Evolutionary conservation across 2,888 invertebrate genomes (phyloP), one percentile per base, ranked within the genome.

Genomic region (Luperina nickerlii): DNA sequence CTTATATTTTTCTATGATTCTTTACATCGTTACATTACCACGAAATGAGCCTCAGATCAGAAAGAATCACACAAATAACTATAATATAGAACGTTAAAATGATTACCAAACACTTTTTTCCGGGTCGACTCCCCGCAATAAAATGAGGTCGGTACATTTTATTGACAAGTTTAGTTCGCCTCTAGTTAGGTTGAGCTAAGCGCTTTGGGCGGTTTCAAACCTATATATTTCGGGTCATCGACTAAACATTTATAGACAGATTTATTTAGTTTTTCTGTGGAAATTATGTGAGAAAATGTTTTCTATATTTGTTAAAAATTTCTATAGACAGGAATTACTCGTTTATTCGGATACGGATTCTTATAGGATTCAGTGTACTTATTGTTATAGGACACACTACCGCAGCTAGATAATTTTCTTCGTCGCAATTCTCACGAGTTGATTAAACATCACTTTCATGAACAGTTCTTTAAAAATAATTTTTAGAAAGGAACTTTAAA

Each of bases 101-200:
- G 85, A 88, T 89, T 83, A 85, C 83, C 80, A 84, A 86, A 86
- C 79, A 84, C 86, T 74, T 89, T 88, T 90, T 90, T 90, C 84
- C 88, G 88, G 89, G 87, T 90, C 88, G 86, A 76, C 85, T 87
- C 86, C 81, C 80, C 84, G 83, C 87, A 86, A 89, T 91, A 88
- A 92, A 92, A 91, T 91, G 90, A 89, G 88, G 86, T 81, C 83
- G 82, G 80, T 87, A 88, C 86, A 88, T 88, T 91, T 90, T 91
- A 91, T 89, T 90, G 90, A 91, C 91, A 92, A 89, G 88, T 91
- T 89, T 81, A 86, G 86, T 86, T 83, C 80, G 78, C 68, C 63
- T 82, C 74, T 81, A 81, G 87, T 86, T 83, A 85, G 79, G 79
- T 81, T 85, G 84, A 88, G 83, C 85, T 85, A 82, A 86, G 83